Percentiles rank a stretch among this genome's conserved stretches.
phyloP scores from a whole-genome alignment of 2,113 vertebrate genomes.

The Erythrolamprus reginae region DNA sequence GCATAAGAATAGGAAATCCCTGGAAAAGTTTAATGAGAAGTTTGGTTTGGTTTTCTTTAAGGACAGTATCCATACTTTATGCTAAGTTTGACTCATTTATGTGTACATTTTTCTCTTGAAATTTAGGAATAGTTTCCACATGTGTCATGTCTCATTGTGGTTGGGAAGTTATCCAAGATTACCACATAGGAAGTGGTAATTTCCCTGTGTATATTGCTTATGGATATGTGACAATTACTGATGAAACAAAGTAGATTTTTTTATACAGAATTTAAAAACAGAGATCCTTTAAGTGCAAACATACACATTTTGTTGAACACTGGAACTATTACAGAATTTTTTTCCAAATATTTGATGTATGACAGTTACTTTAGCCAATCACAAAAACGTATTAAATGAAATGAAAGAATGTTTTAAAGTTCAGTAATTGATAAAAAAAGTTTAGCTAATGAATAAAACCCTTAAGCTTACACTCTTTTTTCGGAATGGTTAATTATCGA shows the following conservation, averaged over 20 bases:
- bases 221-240: not conserved
- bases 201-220: not conserved
- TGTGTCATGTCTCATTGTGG: not conserved
- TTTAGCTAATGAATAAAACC: not conserved
- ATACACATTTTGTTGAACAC: not conserved
- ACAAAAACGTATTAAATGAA: not conserved
- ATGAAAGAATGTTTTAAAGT: not conserved
- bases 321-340: not conserved
- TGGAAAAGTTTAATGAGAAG: not conserved
- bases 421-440: not conserved
- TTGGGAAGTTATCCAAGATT: not conserved
- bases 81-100: not conserved
- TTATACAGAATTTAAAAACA: not conserved
- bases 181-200: not conserved
- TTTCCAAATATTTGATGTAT: not conserved
- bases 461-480: not conserved
- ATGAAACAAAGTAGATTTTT: not conserved
- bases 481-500: not conserved
- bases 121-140: not conserved
- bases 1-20: not conserved
- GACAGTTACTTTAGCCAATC: not conserved
- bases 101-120: not conserved
- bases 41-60: not conserved
- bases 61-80: not conserved
- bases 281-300: not conserved